Conservation (phyloP, 2,113 vertebrate genomes). For the Bucco capensis region DNA sequence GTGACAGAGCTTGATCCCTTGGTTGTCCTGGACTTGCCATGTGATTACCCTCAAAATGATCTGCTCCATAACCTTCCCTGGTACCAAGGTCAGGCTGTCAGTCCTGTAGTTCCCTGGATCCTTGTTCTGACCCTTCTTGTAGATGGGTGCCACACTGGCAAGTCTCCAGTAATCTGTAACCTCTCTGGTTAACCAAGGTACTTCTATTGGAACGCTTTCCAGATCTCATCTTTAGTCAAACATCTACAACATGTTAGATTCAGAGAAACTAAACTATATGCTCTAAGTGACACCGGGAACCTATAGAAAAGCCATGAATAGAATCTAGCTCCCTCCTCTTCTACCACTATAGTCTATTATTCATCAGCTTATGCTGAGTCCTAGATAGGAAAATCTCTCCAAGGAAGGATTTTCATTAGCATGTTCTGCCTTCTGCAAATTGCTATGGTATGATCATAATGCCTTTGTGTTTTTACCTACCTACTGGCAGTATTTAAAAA, state of each 20-base stretch:
- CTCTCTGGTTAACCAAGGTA: too few relatives aligned
- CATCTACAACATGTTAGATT: neutral
- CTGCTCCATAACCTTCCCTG: too few relatives aligned
- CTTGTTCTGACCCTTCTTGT: too few relatives aligned
- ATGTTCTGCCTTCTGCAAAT: constrained; percentile 42
- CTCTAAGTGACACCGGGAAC: neutral
- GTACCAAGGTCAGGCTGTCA: too few relatives aligned
- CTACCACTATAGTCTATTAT: neutral
- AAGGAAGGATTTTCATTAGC: constrained; percentile 13
- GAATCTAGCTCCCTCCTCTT: neutral
- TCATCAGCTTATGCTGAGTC: neutral
- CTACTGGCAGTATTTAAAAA: constrained; percentile 7
- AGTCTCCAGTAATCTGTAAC: too few relatives aligned
- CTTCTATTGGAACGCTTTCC: neutral
- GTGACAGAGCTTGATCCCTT: too few relatives aligned
- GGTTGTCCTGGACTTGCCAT: too few relatives aligned
- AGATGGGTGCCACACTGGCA: too few relatives aligned
- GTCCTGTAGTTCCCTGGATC: too few relatives aligned
- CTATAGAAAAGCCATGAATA: neutral
- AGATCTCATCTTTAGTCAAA: neutral
- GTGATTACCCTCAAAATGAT: too few relatives aligned
- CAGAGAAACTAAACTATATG: neutral
- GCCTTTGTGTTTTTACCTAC: neutral
- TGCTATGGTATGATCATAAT: neutral
- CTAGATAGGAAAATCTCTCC: neutral